These are phyloP conservation scores for Trypoxylon attenuatum DNA, from an alignment of 2,888 invertebrate genomes.

Conservation along the genomic window DNA sequence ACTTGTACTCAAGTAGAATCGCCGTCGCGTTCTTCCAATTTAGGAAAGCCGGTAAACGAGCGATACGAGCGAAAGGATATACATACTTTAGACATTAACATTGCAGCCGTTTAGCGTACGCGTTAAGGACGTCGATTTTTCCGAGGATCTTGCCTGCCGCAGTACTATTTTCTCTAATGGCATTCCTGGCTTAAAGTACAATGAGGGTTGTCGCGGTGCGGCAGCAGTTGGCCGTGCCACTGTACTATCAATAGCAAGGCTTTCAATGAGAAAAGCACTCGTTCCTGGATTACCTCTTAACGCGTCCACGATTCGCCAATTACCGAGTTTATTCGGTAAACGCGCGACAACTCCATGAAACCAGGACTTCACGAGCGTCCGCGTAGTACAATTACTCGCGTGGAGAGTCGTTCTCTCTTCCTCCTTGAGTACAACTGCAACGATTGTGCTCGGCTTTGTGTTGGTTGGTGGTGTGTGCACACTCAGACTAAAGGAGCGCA, in stretches of 20 bases:
- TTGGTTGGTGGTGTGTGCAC: slow-evolving; percentile 7
- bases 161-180: slow-evolving; percentile 38
- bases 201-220: slow-evolving; percentile 17
- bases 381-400: slow-evolving; percentile 24
- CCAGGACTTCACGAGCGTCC: slow-evolving; percentile 51
- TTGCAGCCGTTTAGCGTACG: slow-evolving; percentile 40
- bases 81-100: slow-evolving; percentile 59
- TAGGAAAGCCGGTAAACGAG: slow-evolving; percentile 50
- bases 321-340: slow-evolving; percentile 60
- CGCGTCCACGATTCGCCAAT: slow-evolving; percentile 50
- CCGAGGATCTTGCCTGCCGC: slow-evolving; percentile 6
- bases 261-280: slow-evolving; percentile 22
- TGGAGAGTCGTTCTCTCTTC: slow-evolving; percentile 10
- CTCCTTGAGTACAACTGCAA: not conserved
- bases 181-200: slow-evolving; percentile 31
- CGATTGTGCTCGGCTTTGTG: no score
- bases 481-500: slow-evolving; percentile 41
- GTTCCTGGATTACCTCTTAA: slow-evolving; percentile 17
- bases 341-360: slow-evolving; percentile 61
- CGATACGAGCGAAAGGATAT: slow-evolving; percentile 47
- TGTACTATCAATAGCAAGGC: slow-evolving; percentile 37
- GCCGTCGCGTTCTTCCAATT: slow-evolving; percentile 33
- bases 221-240: not conserved
- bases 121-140: slow-evolving; percentile 21
- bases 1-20: slow-evolving; percentile 2